These are phyloP conservation scores for Stenopsyche tienmushanensis DNA, from an alignment of 1,140 invertebrate genomes.

Conservation along the genomic window DNA sequence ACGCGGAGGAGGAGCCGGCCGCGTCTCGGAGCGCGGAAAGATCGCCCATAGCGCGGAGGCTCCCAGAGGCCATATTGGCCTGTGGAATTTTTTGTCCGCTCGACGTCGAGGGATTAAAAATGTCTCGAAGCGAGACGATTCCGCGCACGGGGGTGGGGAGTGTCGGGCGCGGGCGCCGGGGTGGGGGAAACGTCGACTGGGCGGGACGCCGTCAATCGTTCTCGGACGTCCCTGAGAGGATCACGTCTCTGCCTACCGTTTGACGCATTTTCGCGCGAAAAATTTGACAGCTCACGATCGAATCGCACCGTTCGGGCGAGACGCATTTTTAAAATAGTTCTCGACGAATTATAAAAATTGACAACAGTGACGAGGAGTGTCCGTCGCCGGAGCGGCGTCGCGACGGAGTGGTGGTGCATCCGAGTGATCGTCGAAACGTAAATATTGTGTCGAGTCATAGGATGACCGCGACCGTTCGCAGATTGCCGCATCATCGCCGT, in stretches of 20 bases:
- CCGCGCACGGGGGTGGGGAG: conserved; percentile 4
- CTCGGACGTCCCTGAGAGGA: conserved; percentile 3
- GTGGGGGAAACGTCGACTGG: conserved; percentile 13
- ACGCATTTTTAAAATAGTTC: too few relatives aligned
- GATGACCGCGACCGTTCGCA: not conserved
- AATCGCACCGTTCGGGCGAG: not conserved
- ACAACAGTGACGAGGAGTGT: too few relatives aligned
- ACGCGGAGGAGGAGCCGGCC: not conserved
- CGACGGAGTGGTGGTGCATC: too few relatives aligned
- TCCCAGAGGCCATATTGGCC: conserved; percentile 16
- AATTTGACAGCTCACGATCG: conserved; percentile 16
- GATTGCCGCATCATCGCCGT: conserved; percentile 9
- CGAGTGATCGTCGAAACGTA: too few relatives aligned
- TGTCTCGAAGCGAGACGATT: conserved; percentile 30
- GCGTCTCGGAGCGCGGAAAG: not conserved
- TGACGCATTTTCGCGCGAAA: conserved; percentile 14
- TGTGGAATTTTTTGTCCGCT: conserved; percentile 24
- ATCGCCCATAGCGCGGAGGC: too few relatives aligned
- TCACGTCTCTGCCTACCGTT: conserved; percentile 2
- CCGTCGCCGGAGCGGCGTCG: too few relatives aligned
- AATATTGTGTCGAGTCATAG: conserved; percentile 16
- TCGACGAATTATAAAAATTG: too few relatives aligned
- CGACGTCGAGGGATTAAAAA: conserved; percentile 24
- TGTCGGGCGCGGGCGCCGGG: conserved; percentile 1
- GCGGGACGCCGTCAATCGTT: conserved; percentile 28